Evolutionary conservation across 2,888 invertebrate species (phyloP).

Genomic region (Cantharis rufa): DNA sequence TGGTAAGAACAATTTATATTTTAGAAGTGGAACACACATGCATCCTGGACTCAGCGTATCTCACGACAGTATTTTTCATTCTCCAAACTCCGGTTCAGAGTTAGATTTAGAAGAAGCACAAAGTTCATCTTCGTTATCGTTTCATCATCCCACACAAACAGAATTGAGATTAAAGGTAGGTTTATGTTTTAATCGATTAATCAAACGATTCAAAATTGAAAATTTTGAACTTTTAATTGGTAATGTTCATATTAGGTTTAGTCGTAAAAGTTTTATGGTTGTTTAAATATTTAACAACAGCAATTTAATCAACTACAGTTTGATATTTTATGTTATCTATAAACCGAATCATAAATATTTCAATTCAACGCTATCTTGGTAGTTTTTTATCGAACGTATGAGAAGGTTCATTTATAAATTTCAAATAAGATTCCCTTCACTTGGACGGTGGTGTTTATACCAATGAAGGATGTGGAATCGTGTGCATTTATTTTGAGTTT

Average conservation of each 20-base stretch:
- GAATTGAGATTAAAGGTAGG: slow-evolving; percentile 52
- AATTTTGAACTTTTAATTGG: background rate
- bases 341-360: background rate
- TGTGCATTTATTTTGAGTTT: background rate
- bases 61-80: slow-evolving; percentile 90
- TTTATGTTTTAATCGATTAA: background rate
- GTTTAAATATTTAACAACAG: background rate
- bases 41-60: slow-evolving; percentile 75
- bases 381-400: background rate
- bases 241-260: background rate
- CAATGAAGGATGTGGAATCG: background rate
- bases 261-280: background rate
- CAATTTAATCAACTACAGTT: background rate
- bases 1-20: slow-evolving; percentile 13
- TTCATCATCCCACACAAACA: slow-evolving; percentile 51
- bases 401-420: background rate
- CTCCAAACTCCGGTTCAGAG: slow-evolving; percentile 62
- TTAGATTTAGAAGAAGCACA: slow-evolving; percentile 58
- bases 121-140: slow-evolving; percentile 55
- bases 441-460: background rate
- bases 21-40: slow-evolving; percentile 53
- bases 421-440: background rate
- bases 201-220: background rate
- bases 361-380: background rate
- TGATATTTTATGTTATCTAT: background rate